These are phyloP conservation scores for Nyctereutes procyonoides DNA, from an alignment of 2,113 vertebrate species.

Conservation along the genomic window DNA sequence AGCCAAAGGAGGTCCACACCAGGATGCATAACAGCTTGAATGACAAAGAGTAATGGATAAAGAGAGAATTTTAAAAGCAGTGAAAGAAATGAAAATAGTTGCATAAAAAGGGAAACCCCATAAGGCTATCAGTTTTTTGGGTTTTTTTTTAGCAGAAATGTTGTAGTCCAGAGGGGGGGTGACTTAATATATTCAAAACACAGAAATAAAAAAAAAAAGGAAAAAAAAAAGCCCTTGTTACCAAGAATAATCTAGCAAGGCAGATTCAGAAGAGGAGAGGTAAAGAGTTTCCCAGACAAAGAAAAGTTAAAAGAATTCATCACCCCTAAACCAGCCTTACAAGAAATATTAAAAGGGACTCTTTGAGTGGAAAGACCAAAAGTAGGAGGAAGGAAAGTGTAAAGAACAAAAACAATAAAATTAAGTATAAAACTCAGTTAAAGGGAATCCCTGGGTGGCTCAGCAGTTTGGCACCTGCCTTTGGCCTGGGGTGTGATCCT, in stretches of 20 bases:
- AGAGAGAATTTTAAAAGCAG: not conserved
- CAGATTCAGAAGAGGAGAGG: too few species aligned
- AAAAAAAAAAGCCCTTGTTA: not conserved
- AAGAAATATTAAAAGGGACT: not conserved
- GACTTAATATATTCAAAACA: not conserved
- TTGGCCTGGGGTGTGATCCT: too few species aligned
- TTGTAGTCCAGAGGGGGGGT: not conserved
- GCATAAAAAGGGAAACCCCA: not conserved
- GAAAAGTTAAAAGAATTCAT: not conserved
- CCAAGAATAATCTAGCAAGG: not conserved
- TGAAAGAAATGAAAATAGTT: not conserved
- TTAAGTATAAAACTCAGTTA: not conserved
- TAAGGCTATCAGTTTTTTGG: not conserved
- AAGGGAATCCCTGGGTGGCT: not conserved
- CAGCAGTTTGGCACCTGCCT: too few species aligned
- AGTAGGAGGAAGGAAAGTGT: not conserved
- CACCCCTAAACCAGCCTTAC: not conserved
- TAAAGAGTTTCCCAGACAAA: too few species aligned
- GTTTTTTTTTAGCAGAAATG: not conserved
- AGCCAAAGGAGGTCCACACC: not conserved
- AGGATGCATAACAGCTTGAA: not conserved
- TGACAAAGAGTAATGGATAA: not conserved
- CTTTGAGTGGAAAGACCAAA: not conserved
- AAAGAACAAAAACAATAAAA: not conserved
- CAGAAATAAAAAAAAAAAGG: not conserved